Conservation (phyloP, 2,888 invertebrate species). For the Temnothorax unifasciatus region DNA sequence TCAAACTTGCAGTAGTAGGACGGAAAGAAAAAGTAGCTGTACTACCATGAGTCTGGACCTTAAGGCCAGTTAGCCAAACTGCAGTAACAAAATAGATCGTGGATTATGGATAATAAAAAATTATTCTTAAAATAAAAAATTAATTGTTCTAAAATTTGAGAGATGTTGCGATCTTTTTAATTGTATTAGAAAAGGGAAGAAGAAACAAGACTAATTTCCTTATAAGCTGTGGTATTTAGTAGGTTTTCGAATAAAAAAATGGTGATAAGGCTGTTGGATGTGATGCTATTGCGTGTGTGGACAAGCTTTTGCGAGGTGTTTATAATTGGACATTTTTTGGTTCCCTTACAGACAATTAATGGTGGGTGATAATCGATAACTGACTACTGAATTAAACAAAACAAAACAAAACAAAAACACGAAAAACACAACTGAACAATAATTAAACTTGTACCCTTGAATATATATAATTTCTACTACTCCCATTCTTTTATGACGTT, state of each 20-base stretch:
- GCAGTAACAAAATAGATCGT: too few relatives aligned
- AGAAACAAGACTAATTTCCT: background rate
- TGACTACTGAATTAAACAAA: background rate
- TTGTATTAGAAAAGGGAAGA: background rate
- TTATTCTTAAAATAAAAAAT: background rate
- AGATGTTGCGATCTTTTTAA: background rate
- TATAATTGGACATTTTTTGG: background rate
- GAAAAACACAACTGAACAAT: background rate
- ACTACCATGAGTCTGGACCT: too few relatives aligned
- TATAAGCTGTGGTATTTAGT: background rate
- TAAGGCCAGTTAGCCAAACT: too few relatives aligned
- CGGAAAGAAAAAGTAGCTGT: too few relatives aligned
- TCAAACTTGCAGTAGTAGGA: too few relatives aligned
- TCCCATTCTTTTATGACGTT: too few relatives aligned
- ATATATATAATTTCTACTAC: background rate
- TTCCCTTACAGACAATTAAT: background rate
- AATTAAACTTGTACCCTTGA: background rate
- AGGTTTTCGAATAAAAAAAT: background rate
- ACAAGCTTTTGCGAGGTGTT: background rate
- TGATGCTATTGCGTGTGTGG: background rate
- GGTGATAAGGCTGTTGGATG: background rate
- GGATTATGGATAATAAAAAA: background rate
- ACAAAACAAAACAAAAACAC: too few relatives aligned
- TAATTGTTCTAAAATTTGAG: background rate
- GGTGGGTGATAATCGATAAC: background rate